These are phyloP conservation scores for Elgaria multicarinata DNA, from an alignment of 2,113 vertebrate species.

Conservation along the genomic window DNA sequence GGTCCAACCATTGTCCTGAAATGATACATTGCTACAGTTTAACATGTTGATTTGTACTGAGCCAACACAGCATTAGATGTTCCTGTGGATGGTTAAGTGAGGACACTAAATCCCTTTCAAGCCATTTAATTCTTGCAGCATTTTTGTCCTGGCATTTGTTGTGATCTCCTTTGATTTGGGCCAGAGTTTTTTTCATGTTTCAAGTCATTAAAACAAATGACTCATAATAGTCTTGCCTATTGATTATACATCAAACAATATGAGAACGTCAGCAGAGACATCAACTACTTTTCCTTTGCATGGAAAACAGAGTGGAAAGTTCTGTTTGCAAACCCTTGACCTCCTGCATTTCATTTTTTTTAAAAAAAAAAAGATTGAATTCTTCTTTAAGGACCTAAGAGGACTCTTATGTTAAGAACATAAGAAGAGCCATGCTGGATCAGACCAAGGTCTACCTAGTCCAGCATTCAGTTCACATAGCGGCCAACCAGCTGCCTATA, in stretches of 20 bases:
- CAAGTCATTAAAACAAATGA: constrained; percentile 8
- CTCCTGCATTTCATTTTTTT: not conserved
- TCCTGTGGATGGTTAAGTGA: not conserved
- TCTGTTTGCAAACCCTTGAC: not conserved
- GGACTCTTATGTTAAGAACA: too few species aligned
- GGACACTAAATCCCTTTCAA: not conserved
- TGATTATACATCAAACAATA: constrained; percentile 2
- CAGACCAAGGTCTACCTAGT: too few species aligned
- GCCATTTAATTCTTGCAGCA: not conserved
- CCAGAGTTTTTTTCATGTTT: not conserved
- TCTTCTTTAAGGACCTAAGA: not conserved
- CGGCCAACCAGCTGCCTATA: too few species aligned
- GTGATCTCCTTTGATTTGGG: not conserved
- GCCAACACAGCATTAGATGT: not conserved
- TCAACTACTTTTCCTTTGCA: not conserved
- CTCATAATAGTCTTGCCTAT: not conserved
- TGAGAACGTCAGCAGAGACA: not conserved
- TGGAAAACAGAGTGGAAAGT: not conserved
- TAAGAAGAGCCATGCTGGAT: too few species aligned
- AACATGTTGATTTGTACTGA: not conserved
- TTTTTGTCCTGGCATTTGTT: not conserved
- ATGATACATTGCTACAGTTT: not conserved
- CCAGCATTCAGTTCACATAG: too few species aligned
- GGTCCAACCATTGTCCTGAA: not conserved
- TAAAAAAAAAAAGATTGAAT: not conserved